Evolutionary conservation across 2,113 vertebrate genomes (phyloP).

Genomic region (Callipepla californica): DNA sequence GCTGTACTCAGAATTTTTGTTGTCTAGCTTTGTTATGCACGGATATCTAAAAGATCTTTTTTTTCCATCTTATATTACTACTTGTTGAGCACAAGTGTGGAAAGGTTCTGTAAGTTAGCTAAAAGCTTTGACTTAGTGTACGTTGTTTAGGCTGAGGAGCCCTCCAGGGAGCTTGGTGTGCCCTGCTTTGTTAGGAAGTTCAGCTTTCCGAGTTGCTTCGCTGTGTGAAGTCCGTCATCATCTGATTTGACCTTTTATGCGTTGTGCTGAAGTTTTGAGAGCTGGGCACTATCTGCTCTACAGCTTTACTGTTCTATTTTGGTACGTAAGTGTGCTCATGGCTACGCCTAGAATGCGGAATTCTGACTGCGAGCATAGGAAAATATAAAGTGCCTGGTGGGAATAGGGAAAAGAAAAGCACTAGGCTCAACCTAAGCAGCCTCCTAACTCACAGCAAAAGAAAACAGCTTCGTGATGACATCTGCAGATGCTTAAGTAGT

Average conservation of each 20-base stretch:
- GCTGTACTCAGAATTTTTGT: background rate
- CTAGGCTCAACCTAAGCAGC: background rate
- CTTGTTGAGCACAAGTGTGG: background rate
- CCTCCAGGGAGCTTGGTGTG: background rate
- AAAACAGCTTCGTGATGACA: constrained; percentile 1
- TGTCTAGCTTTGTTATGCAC: background rate
- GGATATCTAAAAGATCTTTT: background rate
- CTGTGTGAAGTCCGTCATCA: constrained; percentile 32
- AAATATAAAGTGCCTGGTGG: background rate
- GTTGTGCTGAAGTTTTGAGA: constrained; percentile 17
- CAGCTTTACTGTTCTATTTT: background rate
- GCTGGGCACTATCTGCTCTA: background rate
- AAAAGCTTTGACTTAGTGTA: background rate
- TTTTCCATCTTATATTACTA: background rate
- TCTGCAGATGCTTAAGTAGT: background rate
- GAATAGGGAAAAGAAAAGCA: background rate
- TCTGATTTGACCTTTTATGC: constrained; percentile 22
- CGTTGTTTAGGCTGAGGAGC: background rate
- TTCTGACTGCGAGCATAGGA: background rate
- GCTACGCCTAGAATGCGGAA: constrained; percentile 33
- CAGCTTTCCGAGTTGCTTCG: constrained; percentile 49
- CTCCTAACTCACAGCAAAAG: background rate
- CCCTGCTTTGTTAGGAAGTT: constrained; percentile 20
- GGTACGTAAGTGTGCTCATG: background rate
- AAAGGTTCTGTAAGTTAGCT: background rate